Evolutionary conservation across 2,113 vertebrate genomes (phyloP), one percentile per base, ranked within the genome.

Genomic region (Pseudorhombus dupliciocellatus): DNA sequence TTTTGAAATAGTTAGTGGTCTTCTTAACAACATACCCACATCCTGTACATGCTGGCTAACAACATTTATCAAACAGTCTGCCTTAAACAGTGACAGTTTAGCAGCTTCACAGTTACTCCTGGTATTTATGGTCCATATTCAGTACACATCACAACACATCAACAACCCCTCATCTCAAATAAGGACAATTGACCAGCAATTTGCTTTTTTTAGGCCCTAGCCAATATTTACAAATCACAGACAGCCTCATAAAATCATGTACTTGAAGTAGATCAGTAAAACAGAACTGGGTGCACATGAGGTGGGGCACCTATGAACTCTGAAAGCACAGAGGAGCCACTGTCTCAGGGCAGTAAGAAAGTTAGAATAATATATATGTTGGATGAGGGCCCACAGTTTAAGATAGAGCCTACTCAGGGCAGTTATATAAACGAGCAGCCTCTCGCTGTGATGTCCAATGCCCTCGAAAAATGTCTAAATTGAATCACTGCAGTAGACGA

Each of bases 341-440:
- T 83, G 75, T 86, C 73, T 83, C 69, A 37, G 65, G 84, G 83
- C 68, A 77, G 75, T 69, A 81, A 46, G 79, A 69, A 87, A 75
- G 71, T 84, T 85, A 67, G 59, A 84, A 89, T 84, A 88, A 90
- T 86, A 89, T 91, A 67, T 84, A 66, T 72, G 44, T 89, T 90
- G 90, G 87, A 86, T 10, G 54, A 56, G 22, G 44, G 75, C 90
- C 88, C 70, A 75, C 59, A 42, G 51, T 83, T 78, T 67, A 80
- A 85, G 57, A 84, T 84, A 77, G 79, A 75, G 73, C 86, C 77
- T 68, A 70, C 70, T 77, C 56, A 50, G 66, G 62, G 73, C 77
- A 77, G 73, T 82, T 77, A 65, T 77, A 44, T 72, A 81, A 88
- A 88, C 66, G 5, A 46, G 18, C 42, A 46, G 18, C 18, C 3